Evolutionary conservation across 2,113 vertebrate species (phyloP).

Genomic region (Eclectus roratus): DNA sequence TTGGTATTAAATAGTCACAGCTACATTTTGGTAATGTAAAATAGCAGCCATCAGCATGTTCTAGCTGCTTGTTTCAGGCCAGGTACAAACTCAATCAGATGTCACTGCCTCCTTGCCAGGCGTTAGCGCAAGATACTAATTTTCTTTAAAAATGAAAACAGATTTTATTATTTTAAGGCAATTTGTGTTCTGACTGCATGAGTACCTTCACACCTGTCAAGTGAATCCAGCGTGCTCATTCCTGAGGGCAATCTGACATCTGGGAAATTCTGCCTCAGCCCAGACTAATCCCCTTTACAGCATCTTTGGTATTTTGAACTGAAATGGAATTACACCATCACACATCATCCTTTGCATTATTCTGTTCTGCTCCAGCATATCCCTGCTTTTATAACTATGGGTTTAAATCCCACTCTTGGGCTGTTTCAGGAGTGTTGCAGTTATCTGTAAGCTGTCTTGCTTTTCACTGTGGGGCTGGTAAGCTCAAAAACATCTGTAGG

Average conservation of each 20-base stretch:
- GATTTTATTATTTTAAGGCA: not conserved
- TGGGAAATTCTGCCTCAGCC: constrained; percentile 35
- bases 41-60: not conserved
- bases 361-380: not conserved
- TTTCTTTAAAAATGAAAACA: constrained; percentile 12
- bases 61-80: constrained; percentile 19
- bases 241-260: constrained; percentile 31
- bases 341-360: not conserved
- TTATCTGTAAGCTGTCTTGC: not conserved
- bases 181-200: constrained; percentile 28
- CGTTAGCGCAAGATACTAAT: not conserved
- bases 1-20: not conserved
- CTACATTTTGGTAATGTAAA: not conserved
- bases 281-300: not conserved
- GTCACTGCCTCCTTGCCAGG: not conserved
- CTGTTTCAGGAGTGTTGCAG: not conserved
- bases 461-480: constrained; percentile 5
- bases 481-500: constrained; percentile 66
- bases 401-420: not conserved
- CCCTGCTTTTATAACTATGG: not conserved
- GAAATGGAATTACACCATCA: not conserved
- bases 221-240: not conserved
- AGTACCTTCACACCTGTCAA: constrained; percentile 40
- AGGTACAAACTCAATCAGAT: constrained; percentile 15
- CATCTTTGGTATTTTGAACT: not conserved